Evolutionary conservation across 2,797 vertebrate species (phyloP), one percentile per base, ranked within the genome.

Genomic region (Xyrichtys novacula): DNA sequence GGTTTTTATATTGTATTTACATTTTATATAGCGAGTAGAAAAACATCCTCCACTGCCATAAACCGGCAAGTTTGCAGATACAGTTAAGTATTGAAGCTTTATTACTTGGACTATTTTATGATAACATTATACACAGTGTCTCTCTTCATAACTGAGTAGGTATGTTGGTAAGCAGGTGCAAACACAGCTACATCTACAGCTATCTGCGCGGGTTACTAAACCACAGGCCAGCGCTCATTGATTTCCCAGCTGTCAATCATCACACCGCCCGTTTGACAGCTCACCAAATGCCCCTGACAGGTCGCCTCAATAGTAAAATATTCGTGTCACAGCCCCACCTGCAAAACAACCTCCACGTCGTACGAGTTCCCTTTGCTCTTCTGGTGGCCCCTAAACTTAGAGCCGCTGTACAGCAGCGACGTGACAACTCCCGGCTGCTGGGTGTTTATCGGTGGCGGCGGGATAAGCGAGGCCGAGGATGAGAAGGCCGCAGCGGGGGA

Each of bases 321-420:
- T 16, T 12, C 19, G 28, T 38, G 17, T 28, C 25, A 50, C 2
- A 43, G 34, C 20, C 93, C 90, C 85, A 98, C 97, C 96, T 99
- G 97, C 64, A 99, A 93, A 81, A 98, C 97, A 76, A 99, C 97
- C 88, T 99, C 97, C 80, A 99, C 97, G 90, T 99, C 97, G 89
- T 99, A 99, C 0, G 97, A 98, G 91, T 98, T 98, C 71, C 97
- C 97, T 90, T 99, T 98, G 93, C 97, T 98, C 89, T 98, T 98
- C 93, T 99, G 97, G 92, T 98, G 96, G 47, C 97, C 97, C 81
- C 96, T 94, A 92, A 98, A 99, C 93, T 95, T 96, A 76, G 97
- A 98, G 69, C 97, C 97, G 90, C 97, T 98, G 93, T 98, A 99
- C 46, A 99, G 94, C 75, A 98, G 94, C 75, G 96, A 98, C 50